Evolutionary conservation across 2,113 vertebrate genomes (phyloP), one percentile per base, ranked within the genome.

Genomic region (Sprattus sprattus): DNA sequence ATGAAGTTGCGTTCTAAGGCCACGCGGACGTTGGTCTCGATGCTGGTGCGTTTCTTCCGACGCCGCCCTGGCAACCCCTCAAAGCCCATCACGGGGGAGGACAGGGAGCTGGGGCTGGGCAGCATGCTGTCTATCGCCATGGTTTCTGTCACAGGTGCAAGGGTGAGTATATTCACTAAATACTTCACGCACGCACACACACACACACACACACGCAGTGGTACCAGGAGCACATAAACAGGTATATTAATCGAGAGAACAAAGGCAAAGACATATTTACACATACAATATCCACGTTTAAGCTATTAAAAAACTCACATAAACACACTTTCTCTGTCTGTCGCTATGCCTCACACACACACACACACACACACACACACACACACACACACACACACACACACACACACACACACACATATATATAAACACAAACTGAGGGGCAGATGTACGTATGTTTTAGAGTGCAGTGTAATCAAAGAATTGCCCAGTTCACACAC

Each of bases 21-120:
- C 85, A 96, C 95, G 85, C 97, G 96, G 91, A 98, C 96, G 0
- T 98, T 98, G 89, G 96, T 97, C 95, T 98, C 97, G 7, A 98
- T 98, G 95, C 97, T 98, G 92, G 97, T 98, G 91, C 97, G 96
- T 93, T 98, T 98, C 95, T 98, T 98, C 85, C 97, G 94, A 91
- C 97, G 95, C 57, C 97, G 96, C 83, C 97, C 97, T 0, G 96
- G 95, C 81, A 97, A 92, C 75, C 97, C 97, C 78, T 97, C 97
- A 4, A 96, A 96, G 82, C 96, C 96, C 95, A 94, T 46, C 92
- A 96, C 83, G 47, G 97, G 96, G 89, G 95, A 96, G 90, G 94
- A 97, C 88, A 97, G 85, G 46, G 96, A 95, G 88, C 96, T 97
- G 82, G 97, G 97, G 87, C 96, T 97, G 89, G 97, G 97, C 88